phyloP scores from a whole-genome alignment of 2,113 vertebrate species.

The Sardina pilchardus region DNA sequence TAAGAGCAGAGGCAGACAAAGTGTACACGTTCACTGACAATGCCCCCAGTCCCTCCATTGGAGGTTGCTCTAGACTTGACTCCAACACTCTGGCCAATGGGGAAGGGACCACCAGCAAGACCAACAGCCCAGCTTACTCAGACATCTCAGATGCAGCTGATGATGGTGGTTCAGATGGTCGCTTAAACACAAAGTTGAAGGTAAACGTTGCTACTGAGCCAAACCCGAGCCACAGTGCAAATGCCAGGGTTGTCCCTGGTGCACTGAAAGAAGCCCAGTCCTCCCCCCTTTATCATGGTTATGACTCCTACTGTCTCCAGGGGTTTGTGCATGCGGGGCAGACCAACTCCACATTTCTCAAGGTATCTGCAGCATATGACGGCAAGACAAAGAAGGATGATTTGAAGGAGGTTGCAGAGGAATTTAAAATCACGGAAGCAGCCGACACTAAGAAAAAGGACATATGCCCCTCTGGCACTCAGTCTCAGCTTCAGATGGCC shows the following conservation, averaged over 20 bases:
- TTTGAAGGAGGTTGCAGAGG: conserved; percentile 79
- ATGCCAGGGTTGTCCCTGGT: conserved; percentile 78
- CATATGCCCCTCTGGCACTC: conserved; percentile 65
- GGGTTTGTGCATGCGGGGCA: conserved; percentile 88
- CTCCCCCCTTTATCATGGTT: conserved; percentile 90
- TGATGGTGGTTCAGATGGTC: conserved; percentile 90
- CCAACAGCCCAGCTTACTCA: conserved; percentile 95
- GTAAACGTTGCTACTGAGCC: conserved; percentile 82
- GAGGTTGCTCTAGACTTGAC: conserved; percentile 86
- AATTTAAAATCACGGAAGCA: conserved; percentile 80
- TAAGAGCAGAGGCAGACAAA: conserved; percentile 97
- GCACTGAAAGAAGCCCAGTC: conserved; percentile 85
- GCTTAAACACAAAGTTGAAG: conserved; percentile 87
- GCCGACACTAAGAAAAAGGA: conserved; percentile 84
- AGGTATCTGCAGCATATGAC: conserved; percentile 69
- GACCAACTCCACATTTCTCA: conserved; percentile 77
- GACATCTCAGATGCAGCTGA: conserved; percentile 97
- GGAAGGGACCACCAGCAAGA: conserved; percentile 80
- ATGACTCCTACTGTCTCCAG: conserved; percentile 93
- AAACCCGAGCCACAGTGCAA: conserved; percentile 76
- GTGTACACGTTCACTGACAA: conserved; percentile 99
- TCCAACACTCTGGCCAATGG: conserved; percentile 80
- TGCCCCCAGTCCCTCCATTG: conserved; percentile 96
- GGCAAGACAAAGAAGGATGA: conserved; percentile 88
- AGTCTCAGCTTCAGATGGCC: conserved; percentile 91